Base-by-base conservation (phyloP, 2,113 vertebrate species). In the Sinocyclocheilus anshuiensis region DNA sequence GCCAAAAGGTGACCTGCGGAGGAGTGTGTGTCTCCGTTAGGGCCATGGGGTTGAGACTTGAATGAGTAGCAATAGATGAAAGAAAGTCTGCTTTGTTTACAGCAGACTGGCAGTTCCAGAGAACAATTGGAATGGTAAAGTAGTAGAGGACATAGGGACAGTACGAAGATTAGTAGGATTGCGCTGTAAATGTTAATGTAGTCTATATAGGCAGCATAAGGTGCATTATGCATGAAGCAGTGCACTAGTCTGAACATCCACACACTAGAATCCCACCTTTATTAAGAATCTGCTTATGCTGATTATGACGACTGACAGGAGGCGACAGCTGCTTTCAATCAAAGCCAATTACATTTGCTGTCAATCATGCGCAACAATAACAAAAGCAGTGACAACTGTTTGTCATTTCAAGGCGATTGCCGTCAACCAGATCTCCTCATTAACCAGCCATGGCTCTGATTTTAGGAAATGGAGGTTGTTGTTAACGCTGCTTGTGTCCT, bases 301-400 rank as follows among this genome's bases (percentile, higher is more conserved):
- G 61, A 83, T 67, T 57, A 36, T 72, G 81, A 74, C 18, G 77
- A 55, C 24, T 80, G 63, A 74, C 85, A 81, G 53, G 71, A 36
- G 80, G 57, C 45, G 83, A 77, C 84, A 76, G n/a, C 74, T 83
- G 85, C 57, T 20, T 65, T 84, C 33, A 72, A 78, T 80, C 79
- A 10, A 67, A 48, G 16, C 2, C 26, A 16, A 84, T 87, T 84
- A 81, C 65, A 81, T 76, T 63, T 24, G 59, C 65, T 71, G 83
- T 63, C 76, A 84, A 50, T 86, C 57, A 89, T 18, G 42, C 29
- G 61, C 12, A 15, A 24, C 81, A 85, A 82, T 81, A 81, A 82
- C 33, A 67, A 80, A 77, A 84, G 77, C 18, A 55, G 9, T 86
- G 65, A 26, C 45, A 8, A 13, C 9, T 63, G 82, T 78, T 74